Base-by-base conservation (phyloP, 1,140 invertebrate species). In the Drosophila seguyi region DNA sequence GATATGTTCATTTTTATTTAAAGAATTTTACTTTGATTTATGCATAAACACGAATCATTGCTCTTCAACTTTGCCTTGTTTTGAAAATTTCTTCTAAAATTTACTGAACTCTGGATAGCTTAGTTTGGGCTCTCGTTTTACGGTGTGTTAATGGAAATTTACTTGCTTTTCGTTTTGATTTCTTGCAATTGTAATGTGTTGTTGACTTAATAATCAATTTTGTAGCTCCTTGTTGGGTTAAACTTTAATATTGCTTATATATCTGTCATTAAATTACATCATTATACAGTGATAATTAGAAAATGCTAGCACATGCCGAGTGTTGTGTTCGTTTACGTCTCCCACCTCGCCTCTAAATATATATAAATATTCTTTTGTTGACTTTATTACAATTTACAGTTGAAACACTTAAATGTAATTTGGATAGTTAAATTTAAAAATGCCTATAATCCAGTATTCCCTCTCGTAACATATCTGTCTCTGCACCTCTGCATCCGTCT, bases 1-100 rank as follows among this genome's bases (percentile, higher is more conserved):
- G 85, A 90, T 90, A 90, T 90, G 85, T 90, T 90, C 86, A 90
- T 65, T 90, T 90, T 90, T 90, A 90, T 90, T 90, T 81, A 65
- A 90, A 90, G 86, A 90, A 67, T 90, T 90, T 90, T 90, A 81
- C 56, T 90, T 77, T 79, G 78, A 90, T 85, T 90, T 85, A 90
- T 81, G 78, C 81, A 81, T 79, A 85, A 90, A 81, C 81, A 85
- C 71, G 74, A 87, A 90, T 79, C 75, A 82, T 76, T 61, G 75
- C 13, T 59, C 27, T 34, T 50, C 53, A n/a, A 36, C 42, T 60
- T 52, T 36, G 52, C 53, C 59, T 60, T 42, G 36, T 52, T 36
- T 66, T 69, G 78, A 71, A 86, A 86, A 87, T 87, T 84, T 84
- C 63, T 63, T 88, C 76, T 90, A 88, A 88, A 80, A 87, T 84